Conservation (phyloP, 1,140 invertebrate genomes). For the Sesamia nonagrioides region DNA sequence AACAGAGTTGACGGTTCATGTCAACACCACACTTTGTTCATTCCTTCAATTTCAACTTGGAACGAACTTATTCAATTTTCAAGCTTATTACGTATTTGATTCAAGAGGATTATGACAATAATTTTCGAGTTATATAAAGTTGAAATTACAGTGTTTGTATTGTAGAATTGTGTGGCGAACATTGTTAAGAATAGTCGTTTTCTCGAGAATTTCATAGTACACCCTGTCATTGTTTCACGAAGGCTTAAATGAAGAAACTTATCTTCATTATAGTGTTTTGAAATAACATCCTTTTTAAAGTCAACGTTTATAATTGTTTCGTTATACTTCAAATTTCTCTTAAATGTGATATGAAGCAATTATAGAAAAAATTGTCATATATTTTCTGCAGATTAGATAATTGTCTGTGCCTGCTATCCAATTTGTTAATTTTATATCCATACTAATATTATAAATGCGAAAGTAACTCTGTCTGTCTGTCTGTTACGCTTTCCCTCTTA, state of each 20-base stretch:
- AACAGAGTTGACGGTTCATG: background rate
- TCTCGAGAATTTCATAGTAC: too few relatives aligned
- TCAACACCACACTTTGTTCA: background rate
- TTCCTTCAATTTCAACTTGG: background rate
- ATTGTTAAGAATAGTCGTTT: too few relatives aligned
- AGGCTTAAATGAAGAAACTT: background rate
- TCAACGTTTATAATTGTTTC: background rate
- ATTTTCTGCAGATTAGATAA: too few relatives aligned
- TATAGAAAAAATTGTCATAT: too few relatives aligned
- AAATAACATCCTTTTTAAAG: background rate
- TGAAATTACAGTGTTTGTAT: background rate
- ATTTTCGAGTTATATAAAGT: slow-evolving; percentile 22
- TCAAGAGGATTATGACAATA: slow-evolving; percentile 30
- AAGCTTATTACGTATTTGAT: slow-evolving; percentile 42
- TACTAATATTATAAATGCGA: too few relatives aligned
- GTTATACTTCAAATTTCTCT: background rate
- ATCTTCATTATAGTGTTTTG: background rate
- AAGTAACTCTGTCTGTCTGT: too few relatives aligned
- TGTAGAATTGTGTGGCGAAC: background rate
- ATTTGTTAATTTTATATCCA: too few relatives aligned
- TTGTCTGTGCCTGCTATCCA: too few relatives aligned
- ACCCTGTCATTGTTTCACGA: background rate
- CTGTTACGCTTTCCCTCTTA: too few relatives aligned
- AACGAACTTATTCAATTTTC: slow-evolving; percentile 38
- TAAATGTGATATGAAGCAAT: too few relatives aligned